Conservation (phyloP, 35 echinoderm and acorn worm species). For the Stichopus chloronotus region DNA sequence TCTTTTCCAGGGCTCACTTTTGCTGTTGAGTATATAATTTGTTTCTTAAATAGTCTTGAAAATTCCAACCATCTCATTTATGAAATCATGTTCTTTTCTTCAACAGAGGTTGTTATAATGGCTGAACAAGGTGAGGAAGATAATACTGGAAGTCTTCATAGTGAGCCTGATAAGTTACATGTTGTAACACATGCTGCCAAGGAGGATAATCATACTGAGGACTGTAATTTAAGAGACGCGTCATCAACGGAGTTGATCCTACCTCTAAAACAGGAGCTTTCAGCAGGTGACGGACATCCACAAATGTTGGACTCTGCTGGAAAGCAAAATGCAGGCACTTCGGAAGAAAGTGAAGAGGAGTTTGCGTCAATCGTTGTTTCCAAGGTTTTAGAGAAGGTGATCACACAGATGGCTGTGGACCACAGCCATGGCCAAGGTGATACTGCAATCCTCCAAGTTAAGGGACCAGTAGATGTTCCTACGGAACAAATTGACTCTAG, state of each 20-base stretch:
- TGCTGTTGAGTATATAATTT: no score
- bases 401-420: background rate
- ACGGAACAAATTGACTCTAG: no score
- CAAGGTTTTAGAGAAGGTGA: background rate
- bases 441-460: background rate
- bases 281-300: background rate
- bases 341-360: background rate
- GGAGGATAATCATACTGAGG: background rate
- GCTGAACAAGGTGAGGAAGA: background rate
- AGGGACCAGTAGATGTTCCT: background rate
- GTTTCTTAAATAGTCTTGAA: no score
- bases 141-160: background rate
- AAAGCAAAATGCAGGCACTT: background rate
- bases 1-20: no score
- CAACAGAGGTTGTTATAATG: background rate
- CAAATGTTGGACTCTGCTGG: background rate
- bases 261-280: background rate
- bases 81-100: no score
- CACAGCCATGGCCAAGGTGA: background rate
- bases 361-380: conserved; percentile 21
- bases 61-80: no score
- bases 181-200: background rate
- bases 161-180: background rate
- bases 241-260: background rate
- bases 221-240: background rate